Evolutionary conservation across 2,113 vertebrate genomes (phyloP).

Genomic region (Sturnira hondurensis): DNA sequence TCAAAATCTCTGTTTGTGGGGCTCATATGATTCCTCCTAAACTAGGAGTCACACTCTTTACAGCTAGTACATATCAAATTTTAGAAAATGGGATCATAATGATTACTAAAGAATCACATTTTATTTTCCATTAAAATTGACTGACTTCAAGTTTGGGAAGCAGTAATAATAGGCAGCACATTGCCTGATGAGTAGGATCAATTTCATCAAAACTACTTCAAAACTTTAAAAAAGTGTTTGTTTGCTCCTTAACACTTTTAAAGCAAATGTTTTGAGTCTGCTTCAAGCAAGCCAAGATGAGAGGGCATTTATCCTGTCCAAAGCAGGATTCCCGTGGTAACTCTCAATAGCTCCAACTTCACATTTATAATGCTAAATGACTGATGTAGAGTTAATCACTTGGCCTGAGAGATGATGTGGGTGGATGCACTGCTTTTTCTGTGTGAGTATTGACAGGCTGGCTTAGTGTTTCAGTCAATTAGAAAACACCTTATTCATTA

Average conservation of each 20-base stretch:
- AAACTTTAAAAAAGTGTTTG: not conserved
- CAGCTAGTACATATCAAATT: not conserved
- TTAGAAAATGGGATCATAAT: not conserved
- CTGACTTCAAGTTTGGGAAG: not conserved
- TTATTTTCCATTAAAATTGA: not conserved
- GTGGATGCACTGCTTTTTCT: not conserved
- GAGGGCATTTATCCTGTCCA: slow-evolving; percentile 40
- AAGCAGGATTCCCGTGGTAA: slow-evolving; percentile 32
- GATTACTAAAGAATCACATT: not conserved
- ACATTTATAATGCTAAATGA: slow-evolving; percentile 68
- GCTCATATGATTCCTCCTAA: not conserved
- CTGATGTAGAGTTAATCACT: slow-evolving; percentile 58
- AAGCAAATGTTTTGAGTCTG: slow-evolving; percentile 7
- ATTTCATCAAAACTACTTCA: not conserved
- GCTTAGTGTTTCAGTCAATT: slow-evolving; percentile 72
- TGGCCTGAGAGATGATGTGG: slow-evolving; percentile 12
- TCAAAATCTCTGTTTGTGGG: not conserved
- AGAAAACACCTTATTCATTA: slow-evolving; percentile 73
- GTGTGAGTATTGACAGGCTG: slow-evolving; percentile 60
- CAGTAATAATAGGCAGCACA: not conserved
- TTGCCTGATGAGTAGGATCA: not conserved
- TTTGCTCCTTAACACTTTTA: not conserved
- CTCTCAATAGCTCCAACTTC: not conserved
- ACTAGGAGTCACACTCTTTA: not conserved
- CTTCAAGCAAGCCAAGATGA: not conserved